Evolutionary conservation across 53 echinoderm and acorn worm genomes (phyloP).

Genomic region (Stichopus horrens): DNA sequence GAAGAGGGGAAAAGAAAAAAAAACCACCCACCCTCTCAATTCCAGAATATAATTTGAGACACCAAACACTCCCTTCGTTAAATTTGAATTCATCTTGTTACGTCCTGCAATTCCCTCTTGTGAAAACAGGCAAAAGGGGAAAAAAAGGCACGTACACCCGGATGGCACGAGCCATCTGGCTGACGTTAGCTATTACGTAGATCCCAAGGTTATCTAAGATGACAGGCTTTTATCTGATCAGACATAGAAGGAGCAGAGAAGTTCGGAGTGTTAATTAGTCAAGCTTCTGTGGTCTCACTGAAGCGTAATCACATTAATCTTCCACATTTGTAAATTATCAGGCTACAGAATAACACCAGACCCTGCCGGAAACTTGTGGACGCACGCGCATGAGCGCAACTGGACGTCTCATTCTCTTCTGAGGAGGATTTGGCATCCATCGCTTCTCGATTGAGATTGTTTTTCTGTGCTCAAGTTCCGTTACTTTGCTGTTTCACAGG

Average conservation of each 20-base stretch:
- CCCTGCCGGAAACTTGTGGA: too few relatives aligned
- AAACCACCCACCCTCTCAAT: slow-evolving; percentile 4
- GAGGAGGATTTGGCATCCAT: too few relatives aligned
- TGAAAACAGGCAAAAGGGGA: background rate
- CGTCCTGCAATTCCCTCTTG: slow-evolving; percentile 31
- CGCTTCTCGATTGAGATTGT: too few relatives aligned
- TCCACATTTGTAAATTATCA: background rate
- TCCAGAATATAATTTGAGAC: slow-evolving; percentile 38
- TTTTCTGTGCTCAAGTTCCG: too few relatives aligned
- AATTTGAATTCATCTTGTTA: slow-evolving; percentile 45
- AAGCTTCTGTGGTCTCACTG: background rate
- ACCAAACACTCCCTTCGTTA: slow-evolving; percentile 46
- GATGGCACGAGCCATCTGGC: slow-evolving; percentile 3
- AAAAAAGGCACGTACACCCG: background rate
- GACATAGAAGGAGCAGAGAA: background rate
- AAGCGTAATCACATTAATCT: slow-evolving; percentile 4
- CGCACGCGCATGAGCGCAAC: too few relatives aligned
- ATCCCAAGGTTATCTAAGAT: slow-evolving; percentile 28
- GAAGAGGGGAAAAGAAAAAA: too few relatives aligned
- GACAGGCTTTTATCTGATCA: slow-evolving; percentile 4
- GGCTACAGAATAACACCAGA: too few relatives aligned
- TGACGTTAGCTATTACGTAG: slow-evolving; percentile 38
- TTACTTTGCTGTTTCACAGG: too few relatives aligned
- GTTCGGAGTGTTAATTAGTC: slow-evolving; percentile 18
- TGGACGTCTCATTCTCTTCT: too few relatives aligned